These are phyloP conservation scores for Tychaedon coryphoeus DNA, from an alignment of 2,113 vertebrate species.

Conservation along the genomic window DNA sequence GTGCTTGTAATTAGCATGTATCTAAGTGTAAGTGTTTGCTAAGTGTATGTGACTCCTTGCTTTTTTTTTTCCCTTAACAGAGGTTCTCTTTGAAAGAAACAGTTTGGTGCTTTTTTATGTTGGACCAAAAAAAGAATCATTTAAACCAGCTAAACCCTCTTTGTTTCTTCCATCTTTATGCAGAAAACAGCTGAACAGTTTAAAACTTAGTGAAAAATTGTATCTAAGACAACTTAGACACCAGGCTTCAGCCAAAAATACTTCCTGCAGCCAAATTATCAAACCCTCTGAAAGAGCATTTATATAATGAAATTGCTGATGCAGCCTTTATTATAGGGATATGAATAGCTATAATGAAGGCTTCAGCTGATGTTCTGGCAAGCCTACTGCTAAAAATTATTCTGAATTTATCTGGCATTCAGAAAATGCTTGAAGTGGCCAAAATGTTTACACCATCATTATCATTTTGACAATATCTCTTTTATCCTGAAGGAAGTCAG, in stretches of 20 bases:
- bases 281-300: neutral
- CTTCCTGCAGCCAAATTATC: constrained; percentile 14
- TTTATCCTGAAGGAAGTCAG: constrained; percentile 39
- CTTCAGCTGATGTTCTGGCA: constrained; percentile 51
- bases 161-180: neutral
- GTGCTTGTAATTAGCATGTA: neutral
- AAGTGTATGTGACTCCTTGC: neutral
- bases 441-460: constrained; percentile 58
- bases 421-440: constrained; percentile 46
- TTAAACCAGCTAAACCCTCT: neutral
- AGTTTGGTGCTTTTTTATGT: neutral
- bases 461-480: constrained; percentile 39
- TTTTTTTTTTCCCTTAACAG: neutral
- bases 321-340: constrained; percentile 18
- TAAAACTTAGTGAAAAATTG: neutral
- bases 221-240: neutral
- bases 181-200: constrained; percentile 12
- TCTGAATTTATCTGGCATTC: constrained; percentile 46
- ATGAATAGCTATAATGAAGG: constrained; percentile 66
- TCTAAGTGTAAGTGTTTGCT: neutral
- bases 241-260: constrained; percentile 25
- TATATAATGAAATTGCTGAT: constrained; percentile 51
- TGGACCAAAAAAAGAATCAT: neutral
- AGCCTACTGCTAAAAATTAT: constrained; percentile 29
- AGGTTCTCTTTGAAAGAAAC: neutral